phyloP scores from a whole-genome alignment of 2,113 vertebrate genomes.

The Oxyruncus cristatus region DNA sequence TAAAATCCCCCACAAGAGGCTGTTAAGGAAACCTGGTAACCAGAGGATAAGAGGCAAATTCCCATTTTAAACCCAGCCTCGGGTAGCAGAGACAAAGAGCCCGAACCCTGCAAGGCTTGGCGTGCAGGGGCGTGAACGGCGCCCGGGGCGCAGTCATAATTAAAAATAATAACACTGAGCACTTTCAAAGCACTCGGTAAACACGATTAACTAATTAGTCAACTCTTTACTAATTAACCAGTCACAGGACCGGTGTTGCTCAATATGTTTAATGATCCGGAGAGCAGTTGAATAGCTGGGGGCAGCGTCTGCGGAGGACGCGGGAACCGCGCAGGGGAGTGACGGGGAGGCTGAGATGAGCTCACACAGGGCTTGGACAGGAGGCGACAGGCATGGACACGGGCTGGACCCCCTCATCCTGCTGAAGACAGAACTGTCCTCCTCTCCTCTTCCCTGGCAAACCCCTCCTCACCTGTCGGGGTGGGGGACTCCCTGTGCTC shows the following conservation, averaged over 20 bases:
- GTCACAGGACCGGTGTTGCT: slow-evolving; percentile 47
- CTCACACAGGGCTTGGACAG: neutral
- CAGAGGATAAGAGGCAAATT: neutral
- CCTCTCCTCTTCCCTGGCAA: neutral
- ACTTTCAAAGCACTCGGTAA: slow-evolving; percentile 43
- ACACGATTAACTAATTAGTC: slow-evolving; percentile 64
- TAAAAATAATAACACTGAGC: slow-evolving; percentile 42
- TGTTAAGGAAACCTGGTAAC: neutral
- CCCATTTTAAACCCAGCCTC: neutral
- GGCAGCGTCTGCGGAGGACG: neutral
- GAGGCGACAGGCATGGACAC: neutral
- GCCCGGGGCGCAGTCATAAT: neutral
- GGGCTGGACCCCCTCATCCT: neutral
- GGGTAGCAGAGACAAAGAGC: neutral
- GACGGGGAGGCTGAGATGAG: neutral
- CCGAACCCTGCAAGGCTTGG: neutral
- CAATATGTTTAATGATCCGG: slow-evolving; percentile 62
- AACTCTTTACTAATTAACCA: slow-evolving; percentile 64
- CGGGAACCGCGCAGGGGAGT: neutral
- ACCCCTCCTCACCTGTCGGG: neutral
- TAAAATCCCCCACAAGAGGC: neutral
- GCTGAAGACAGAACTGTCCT: neutral
- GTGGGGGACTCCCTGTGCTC: accelerated
- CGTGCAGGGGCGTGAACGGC: neutral
- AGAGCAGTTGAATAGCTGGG: slow-evolving; percentile 27